A percentile compares a stretch with the other conserved stretches of the same genome.
These are phyloP conservation scores for Diadumene lineata DNA, from an alignment of 92 coral and sea anemone genomes.

Conservation along the genomic window DNA sequence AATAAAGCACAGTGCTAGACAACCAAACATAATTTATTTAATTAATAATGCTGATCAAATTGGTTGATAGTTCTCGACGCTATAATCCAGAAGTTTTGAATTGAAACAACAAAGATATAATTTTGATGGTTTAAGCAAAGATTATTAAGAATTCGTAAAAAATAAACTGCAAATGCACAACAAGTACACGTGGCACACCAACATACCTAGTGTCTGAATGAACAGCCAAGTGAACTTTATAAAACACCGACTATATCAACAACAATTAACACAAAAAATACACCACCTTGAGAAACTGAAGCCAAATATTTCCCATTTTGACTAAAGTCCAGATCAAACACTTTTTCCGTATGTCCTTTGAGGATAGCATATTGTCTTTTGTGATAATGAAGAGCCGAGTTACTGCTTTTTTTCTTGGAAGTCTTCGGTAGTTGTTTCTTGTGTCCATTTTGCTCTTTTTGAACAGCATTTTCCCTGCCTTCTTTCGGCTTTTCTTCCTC, in stretches of 20 bases:
- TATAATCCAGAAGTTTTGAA: too few species aligned
- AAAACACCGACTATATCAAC: neutral
- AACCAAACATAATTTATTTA: too few species aligned
- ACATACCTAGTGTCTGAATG: conserved; percentile 1
- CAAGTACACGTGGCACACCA: neutral
- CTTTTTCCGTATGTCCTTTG: conserved; percentile 91
- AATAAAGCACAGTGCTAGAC: too few species aligned
- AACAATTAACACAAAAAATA: neutral
- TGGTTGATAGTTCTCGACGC: too few species aligned
- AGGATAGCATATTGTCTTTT: conserved; percentile 77
- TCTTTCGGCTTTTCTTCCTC: conserved; percentile 38
- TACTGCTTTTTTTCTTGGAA: conserved; percentile 45
- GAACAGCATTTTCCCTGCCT: conserved; percentile 29
- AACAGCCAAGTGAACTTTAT: neutral
- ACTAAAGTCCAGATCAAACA: conserved; percentile 87
- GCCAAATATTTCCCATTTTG: conserved; percentile 87
- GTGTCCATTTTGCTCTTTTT: conserved; percentile 45
- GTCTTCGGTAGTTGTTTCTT: conserved; percentile 36
- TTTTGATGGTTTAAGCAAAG: too few species aligned
- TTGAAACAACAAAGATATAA: too few species aligned
- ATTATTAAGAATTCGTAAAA: too few species aligned
- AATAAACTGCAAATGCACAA: too few species aligned
- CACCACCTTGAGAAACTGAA: conserved; percentile 87
- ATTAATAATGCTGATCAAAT: too few species aligned
- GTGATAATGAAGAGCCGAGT: conserved; percentile 49